phyloP scores from a whole-genome alignment of 2,113 vertebrate genomes.

The Pachyramphus minor region DNA sequence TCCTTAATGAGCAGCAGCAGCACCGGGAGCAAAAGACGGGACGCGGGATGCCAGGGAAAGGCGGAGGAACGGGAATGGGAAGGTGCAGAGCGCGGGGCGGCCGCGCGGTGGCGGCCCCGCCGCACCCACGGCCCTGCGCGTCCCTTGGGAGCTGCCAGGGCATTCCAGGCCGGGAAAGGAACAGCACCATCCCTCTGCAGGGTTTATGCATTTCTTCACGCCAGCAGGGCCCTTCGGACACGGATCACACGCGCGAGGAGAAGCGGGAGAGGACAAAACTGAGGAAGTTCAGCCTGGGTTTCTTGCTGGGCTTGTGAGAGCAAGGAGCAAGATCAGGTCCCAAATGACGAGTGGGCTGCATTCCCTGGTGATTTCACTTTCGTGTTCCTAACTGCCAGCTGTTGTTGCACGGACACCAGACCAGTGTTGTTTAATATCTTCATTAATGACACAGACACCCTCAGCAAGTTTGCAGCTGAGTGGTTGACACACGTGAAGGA shows the following conservation, averaged over 20 bases:
- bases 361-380: background rate
- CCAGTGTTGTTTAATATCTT: background rate
- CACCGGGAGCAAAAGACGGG: background rate
- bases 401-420: background rate
- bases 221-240: background rate
- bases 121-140: background rate
- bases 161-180: background rate
- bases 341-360: background rate
- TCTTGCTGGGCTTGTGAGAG: background rate
- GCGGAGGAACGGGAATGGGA: no score
- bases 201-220: background rate
- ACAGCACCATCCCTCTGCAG: background rate
- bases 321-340: background rate
- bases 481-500: background rate
- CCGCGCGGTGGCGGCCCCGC: background rate
- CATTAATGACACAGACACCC: background rate
- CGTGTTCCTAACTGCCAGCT: background rate
- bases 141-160: background rate
- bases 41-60: accelerated
- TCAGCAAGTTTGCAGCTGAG: background rate
- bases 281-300: background rate
- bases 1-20: background rate
- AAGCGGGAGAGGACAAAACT: background rate
- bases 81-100: background rate
- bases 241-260: background rate